Conservation (phyloP, 2,888 invertebrate species). For the Lissonota sp. region DNA sequence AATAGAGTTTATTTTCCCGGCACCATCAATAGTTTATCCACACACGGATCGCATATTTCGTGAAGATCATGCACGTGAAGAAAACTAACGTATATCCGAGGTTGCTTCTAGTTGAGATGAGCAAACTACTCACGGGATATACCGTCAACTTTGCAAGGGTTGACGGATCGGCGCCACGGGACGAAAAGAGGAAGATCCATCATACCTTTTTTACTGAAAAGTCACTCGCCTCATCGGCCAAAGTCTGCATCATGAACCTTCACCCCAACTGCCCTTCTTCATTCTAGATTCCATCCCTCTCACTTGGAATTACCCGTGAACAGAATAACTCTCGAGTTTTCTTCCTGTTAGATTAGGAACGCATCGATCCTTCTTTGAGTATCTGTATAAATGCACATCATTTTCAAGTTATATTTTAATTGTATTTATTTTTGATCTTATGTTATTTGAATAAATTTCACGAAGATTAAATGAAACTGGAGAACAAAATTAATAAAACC, state of each 20-base stretch:
- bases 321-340: too few species aligned
- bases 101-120: constrained; percentile 51
- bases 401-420: too few species aligned
- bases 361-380: too few species aligned
- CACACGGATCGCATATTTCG: constrained; percentile 32
- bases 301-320: too few species aligned
- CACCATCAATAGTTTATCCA: constrained; percentile 16
- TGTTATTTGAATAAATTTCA: background rate
- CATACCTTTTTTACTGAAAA: constrained; percentile 73
- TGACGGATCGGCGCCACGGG: constrained; percentile 82
- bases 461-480: background rate
- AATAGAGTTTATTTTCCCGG: too few species aligned
- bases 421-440: too few species aligned
- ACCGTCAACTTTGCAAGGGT: constrained; percentile 80
- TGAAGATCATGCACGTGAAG: constrained; percentile 53
- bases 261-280: constrained; percentile 19
- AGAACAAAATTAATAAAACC: background rate
- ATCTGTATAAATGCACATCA: too few species aligned
- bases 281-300: too few species aligned
- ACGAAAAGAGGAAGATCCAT: constrained; percentile 80
- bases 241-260: constrained; percentile 31
- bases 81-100: constrained; percentile 38
- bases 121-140: constrained; percentile 66
- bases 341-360: too few species aligned
- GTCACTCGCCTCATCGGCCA: constrained; percentile 58